phyloP scores from a whole-genome alignment of 2,113 vertebrate species.

The Sebastes fasciatus region DNA sequence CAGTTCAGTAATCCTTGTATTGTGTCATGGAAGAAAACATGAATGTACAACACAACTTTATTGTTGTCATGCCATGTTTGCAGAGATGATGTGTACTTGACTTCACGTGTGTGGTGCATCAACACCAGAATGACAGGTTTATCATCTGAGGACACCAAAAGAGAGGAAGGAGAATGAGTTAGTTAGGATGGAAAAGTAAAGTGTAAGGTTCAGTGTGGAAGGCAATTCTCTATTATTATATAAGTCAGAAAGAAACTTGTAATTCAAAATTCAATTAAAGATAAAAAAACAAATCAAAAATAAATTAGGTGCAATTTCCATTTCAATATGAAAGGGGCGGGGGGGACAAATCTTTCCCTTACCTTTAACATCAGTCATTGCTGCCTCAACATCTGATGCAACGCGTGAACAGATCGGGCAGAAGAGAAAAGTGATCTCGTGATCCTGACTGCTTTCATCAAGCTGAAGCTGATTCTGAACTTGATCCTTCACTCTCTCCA shows the following conservation, averaged over 20 bases:
- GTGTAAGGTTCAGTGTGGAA: too few relatives aligned
- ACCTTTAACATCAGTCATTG: slow-evolving; percentile 33
- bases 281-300: neutral
- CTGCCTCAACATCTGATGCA: slow-evolving; percentile 15
- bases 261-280: neutral
- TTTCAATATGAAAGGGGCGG: neutral
- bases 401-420: slow-evolving; percentile 51
- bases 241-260: neutral
- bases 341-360: neutral
- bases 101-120: slow-evolving; percentile 39
- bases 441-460: fast-evolving
- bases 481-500: neutral
- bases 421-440: slow-evolving; percentile 51
- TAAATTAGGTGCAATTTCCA: neutral
- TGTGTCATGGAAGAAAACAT: slow-evolving; percentile 65
- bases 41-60: neutral
- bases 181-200: neutral
- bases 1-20: slow-evolving; percentile 44
- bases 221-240: too few relatives aligned
- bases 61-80: fast-evolving
- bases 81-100: fast-evolving
- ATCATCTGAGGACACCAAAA: slow-evolving; percentile 29
- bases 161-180: fast-evolving
- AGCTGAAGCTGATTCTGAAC: fast-evolving
- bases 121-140: slow-evolving; percentile 64